Evolutionary conservation across 2,113 vertebrate species (phyloP).

Genomic region (Xiphorhynchus elegans): DNA sequence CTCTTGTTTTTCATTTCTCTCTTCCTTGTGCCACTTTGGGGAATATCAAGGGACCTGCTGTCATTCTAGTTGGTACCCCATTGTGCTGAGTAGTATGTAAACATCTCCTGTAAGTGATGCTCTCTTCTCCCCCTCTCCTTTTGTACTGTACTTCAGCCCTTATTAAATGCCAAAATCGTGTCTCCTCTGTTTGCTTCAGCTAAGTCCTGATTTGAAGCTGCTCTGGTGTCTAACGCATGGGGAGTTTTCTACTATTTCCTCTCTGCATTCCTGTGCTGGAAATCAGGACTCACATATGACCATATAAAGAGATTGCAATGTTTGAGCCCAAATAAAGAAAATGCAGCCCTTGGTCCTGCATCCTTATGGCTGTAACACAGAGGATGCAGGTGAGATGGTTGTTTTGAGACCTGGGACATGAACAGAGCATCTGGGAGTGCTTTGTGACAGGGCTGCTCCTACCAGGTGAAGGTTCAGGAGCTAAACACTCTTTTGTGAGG

Average conservation of each 20-base stretch:
- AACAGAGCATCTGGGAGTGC: background rate
- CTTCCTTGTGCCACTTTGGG: background rate
- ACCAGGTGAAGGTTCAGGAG: background rate
- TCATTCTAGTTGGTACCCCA: rapidly evolving
- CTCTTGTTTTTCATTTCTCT: background rate
- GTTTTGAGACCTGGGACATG: background rate
- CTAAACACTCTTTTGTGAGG: background rate
- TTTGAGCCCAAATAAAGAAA: slow-evolving; percentile 28
- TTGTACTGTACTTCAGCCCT: background rate
- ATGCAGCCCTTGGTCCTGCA: background rate
- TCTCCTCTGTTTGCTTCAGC: slow-evolving; percentile 21
- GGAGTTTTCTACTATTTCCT: slow-evolving; percentile 1
- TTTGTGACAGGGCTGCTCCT: background rate
- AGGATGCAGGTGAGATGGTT: background rate
- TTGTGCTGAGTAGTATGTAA: background rate
- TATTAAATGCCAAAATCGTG: background rate
- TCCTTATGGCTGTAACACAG: background rate
- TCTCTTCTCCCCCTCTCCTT: background rate
- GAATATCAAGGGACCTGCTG: background rate
- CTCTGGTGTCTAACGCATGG: background rate
- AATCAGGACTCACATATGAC: background rate
- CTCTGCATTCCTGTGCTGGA: slow-evolving; percentile 8
- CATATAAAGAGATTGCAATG: background rate
- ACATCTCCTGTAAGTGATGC: background rate
- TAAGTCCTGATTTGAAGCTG: background rate